phyloP scores from a whole-genome alignment of 2,888 invertebrate species.

The Himalopsyche kuldschensis region DNA sequence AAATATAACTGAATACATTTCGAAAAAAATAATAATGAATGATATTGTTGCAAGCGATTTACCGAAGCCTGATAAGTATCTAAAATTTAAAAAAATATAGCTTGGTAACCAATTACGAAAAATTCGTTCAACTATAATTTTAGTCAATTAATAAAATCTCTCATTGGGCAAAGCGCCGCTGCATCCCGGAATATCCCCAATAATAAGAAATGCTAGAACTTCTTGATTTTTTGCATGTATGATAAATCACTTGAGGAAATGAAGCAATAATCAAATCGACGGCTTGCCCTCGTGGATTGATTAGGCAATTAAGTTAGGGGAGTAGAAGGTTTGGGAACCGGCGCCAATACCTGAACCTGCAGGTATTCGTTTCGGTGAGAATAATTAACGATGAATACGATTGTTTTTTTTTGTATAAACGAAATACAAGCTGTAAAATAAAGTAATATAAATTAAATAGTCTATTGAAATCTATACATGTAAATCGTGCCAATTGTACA shows the following conservation, averaged over 20 bases:
- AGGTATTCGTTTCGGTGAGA: background rate
- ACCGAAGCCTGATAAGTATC: too few relatives aligned
- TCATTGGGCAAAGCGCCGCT: background rate
- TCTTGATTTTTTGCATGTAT: conserved; percentile 2
- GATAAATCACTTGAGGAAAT: conserved; percentile 37
- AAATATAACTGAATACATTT: too few relatives aligned
- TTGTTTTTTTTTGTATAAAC: too few relatives aligned
- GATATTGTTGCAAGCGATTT: too few relatives aligned
- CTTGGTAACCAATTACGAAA: background rate
- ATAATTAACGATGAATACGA: background rate
- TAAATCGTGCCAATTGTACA: too few relatives aligned
- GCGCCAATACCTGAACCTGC: conserved; percentile 20
- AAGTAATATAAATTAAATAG: too few relatives aligned
- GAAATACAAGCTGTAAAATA: too few relatives aligned
- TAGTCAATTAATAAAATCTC: background rate
- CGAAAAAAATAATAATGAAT: too few relatives aligned
- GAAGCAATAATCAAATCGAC: conserved; percentile 27
- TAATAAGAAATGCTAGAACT: background rate
- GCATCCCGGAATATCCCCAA: background rate
- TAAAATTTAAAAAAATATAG: too few relatives aligned
- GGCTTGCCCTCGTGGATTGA: conserved; percentile 26
- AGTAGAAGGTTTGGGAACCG: background rate
- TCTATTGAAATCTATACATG: too few relatives aligned
- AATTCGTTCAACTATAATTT: background rate
- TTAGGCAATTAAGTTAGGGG: conserved; percentile 28